phyloP scores from a whole-genome alignment of 2,797 vertebrate species.

The Muscicapa striata region DNA sequence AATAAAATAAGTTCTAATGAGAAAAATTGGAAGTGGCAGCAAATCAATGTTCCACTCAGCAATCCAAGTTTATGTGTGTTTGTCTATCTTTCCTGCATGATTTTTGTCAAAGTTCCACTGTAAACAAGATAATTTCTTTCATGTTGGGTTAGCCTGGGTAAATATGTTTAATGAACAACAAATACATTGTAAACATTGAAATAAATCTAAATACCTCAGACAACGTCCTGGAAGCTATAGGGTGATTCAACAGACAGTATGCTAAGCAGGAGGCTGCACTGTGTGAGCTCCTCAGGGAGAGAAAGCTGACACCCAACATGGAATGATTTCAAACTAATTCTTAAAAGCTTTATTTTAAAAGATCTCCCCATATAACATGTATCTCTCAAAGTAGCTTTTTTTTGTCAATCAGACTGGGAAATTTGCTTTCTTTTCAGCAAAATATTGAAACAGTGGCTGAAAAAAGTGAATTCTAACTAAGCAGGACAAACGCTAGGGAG shows the following conservation, averaged over 20 bases:
- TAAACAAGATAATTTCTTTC: conserved; percentile 80
- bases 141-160: conserved; percentile 79
- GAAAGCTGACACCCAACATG: background rate
- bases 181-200: conserved; percentile 72
- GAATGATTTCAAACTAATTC: background rate
- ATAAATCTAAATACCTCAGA: conserved; percentile 69
- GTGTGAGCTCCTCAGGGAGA: background rate
- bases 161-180: conserved; percentile 81
- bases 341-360: background rate
- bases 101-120: conserved; percentile 77
- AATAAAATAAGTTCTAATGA: conserved; percentile 83
- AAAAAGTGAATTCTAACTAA: background rate
- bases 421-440: background rate
- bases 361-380: background rate
- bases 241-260: conserved; percentile 46
- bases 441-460: background rate
- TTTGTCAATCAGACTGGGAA: background rate
- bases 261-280: background rate
- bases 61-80: conserved; percentile 75
- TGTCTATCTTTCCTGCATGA: conserved; percentile 71
- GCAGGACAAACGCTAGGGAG: background rate
- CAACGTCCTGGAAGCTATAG: conserved; percentile 55
- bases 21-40: conserved; percentile 77
- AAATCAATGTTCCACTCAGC: conserved; percentile 77
- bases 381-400: background rate